Evolutionary conservation across 2,888 invertebrate genomes (phyloP), one percentile per base, ranked within the genome.

Genomic region (Parapristionchus giblindavisi): DNA sequence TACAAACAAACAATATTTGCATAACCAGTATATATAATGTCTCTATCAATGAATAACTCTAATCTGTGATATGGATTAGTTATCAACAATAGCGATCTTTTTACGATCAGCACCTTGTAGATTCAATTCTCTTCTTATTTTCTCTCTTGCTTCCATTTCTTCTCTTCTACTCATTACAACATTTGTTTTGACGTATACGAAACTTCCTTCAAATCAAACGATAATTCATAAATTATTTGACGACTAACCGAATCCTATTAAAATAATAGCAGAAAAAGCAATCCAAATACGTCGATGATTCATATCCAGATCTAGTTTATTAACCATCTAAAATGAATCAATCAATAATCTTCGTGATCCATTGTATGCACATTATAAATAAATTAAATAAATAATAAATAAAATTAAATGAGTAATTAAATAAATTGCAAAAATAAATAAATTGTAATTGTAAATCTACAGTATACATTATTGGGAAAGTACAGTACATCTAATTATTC

Each of bases 261-360:
- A 38, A 61, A 84, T 82, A 61, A 84, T 83, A 36, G 80, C 34
- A 2, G 75, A 76, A 73, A 85, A 85, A 0, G 82, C 79, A 21
- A 83, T 75, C 85, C 85, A 85, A 17, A 82, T 84, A 72, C 80
- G 77, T 29, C 79, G 76, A 66, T 85, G 85, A 32, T 81, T 76
- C 72, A 81, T 81, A 76, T 85, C 83, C 27, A 85, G 78, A 21
- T 77, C 82, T 21, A 77, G 78, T 17, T 77, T 74, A 17, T 78
- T 79, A 24, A 85, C 85, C 38, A 85, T 75, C 80, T 82, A 54
- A 71, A 82, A 60, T 24, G 61, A 8, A 21, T 52, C 58, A 58
- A 14, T 63, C 40, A 4, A 5, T 38, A n/a, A 17, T 54, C 6
- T 54, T 8, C 54, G 24, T 17, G n/a, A 54, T n/a, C 6, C 8